Evolutionary conservation across 2,113 vertebrate species (phyloP).

Genomic region (Carettochelys insculpta): DNA sequence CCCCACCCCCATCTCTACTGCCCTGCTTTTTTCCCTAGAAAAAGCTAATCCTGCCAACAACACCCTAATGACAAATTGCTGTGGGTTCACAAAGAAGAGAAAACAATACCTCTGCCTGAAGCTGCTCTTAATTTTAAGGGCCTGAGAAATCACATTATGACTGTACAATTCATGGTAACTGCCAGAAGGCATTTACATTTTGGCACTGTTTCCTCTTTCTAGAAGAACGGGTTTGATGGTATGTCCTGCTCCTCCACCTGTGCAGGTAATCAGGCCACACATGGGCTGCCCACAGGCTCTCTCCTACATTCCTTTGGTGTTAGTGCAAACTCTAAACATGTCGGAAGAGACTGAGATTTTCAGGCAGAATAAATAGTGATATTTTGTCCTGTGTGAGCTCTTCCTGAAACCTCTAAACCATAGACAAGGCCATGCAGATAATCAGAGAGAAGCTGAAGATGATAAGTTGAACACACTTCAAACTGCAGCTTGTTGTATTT

Average conservation of each 20-base stretch:
- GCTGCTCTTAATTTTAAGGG: no score
- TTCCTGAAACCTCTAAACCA: neutral
- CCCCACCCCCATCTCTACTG: neutral
- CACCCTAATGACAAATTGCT: neutral
- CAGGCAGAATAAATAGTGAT: rapidly evolving
- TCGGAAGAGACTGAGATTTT: neutral
- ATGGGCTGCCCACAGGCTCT: neutral
- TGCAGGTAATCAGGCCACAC: neutral
- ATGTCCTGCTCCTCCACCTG: neutral
- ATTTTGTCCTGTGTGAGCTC: neutral
- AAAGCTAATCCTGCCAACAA: neutral
- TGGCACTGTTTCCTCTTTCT: neutral
- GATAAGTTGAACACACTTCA: conserved; percentile 32
- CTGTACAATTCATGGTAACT: no score
- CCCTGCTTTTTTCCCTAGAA: neutral
- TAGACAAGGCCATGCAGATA: neutral
- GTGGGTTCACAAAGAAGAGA: neutral
- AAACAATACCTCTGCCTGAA: neutral
- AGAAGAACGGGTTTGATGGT: neutral
- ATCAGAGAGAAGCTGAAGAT: conserved; percentile 2
- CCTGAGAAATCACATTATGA: neutral
- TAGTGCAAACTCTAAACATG: rapidly evolving
- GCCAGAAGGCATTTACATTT: neutral
- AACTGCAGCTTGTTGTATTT: neutral
- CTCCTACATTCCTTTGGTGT: neutral